Conservation (phyloP, 1,140 invertebrate species). For the Drosophila nebulosa region DNA sequence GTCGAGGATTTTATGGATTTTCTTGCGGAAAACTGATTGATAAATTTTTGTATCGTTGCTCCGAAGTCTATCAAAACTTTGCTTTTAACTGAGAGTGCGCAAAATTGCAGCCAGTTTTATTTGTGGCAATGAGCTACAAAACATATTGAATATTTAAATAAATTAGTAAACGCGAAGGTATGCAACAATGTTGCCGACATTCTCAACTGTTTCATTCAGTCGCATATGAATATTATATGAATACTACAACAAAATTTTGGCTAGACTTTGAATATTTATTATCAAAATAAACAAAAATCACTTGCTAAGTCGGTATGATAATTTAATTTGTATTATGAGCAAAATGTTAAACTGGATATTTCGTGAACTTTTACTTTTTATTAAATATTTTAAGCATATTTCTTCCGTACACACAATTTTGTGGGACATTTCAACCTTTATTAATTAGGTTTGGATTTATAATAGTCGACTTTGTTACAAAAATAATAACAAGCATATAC, state of each 20-base stretch:
- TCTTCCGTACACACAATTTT: neutral
- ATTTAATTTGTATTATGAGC: slow-evolving; percentile 20
- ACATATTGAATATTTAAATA: slow-evolving; percentile 51
- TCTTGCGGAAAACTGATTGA: neutral
- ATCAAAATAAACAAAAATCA: slow-evolving; percentile 22
- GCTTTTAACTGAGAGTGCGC: neutral
- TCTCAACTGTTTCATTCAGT: neutral
- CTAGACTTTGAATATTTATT: neutral
- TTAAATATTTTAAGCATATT: neutral
- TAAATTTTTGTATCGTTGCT: slow-evolving; percentile 6
- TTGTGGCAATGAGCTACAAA: slow-evolving; percentile 52
- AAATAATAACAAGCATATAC: no score
- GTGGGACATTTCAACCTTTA: neutral
- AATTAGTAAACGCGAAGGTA: slow-evolving; percentile 9
- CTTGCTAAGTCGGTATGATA: slow-evolving; percentile 44
- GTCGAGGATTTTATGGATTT: neutral
- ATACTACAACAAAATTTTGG: neutral
- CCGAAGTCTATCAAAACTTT: neutral
- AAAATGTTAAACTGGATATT: neutral
- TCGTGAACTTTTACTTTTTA: neutral
- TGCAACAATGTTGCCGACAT: slow-evolving; percentile 8
- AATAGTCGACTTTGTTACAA: no score
- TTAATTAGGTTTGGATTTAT: no score
- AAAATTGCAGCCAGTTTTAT: slow-evolving; percentile 42
- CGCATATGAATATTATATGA: neutral